These are phyloP conservation scores for Malthinus seriepunctatus DNA, from an alignment of 2,888 invertebrate genomes.

Conservation along the genomic window DNA sequence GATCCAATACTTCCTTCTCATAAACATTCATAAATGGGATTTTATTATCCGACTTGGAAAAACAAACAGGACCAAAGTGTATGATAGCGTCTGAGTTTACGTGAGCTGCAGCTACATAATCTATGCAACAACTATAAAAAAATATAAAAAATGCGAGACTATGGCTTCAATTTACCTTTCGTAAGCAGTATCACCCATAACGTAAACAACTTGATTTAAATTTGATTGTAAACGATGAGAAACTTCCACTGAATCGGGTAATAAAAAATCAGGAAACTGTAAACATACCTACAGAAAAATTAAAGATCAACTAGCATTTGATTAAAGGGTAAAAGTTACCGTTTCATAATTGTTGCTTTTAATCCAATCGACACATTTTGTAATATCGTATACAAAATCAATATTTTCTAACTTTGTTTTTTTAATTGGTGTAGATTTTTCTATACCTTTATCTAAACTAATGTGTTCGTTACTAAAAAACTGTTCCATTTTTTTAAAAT, in stretches of 20 bases:
- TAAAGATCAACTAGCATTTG: constrained; percentile 3
- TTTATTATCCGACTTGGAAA: constrained; percentile 69
- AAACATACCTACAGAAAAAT: constrained; percentile 72
- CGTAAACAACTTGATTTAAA: constrained; percentile 67
- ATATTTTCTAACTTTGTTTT: constrained; percentile 48
- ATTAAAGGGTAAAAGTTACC: constrained; percentile 56
- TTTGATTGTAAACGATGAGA: constrained; percentile 57
- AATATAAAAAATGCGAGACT: constrained; percentile 42
- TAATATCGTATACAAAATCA: constrained; percentile 61
- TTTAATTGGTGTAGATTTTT: constrained; percentile 32
- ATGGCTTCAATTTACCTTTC: constrained; percentile 65
- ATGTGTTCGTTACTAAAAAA: constrained; percentile 60
- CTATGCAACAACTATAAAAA: constrained; percentile 80
- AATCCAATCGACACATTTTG: constrained; percentile 72
- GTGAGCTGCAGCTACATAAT: constrained; percentile 89
- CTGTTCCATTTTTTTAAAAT: constrained; percentile 31
- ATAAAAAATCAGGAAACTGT: constrained; percentile 86
- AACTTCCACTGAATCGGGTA: constrained; percentile 70
- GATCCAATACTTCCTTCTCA: constrained; percentile 64
- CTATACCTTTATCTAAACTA: constrained; percentile 59
- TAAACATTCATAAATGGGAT: constrained; percentile 79
- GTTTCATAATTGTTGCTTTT: constrained; percentile 64
- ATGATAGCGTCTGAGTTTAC: constrained; percentile 82
- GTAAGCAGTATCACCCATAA: constrained; percentile 90
- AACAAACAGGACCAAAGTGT: constrained; percentile 91